Conservation (phyloP, 2,888 invertebrate genomes). For the Acanthosoma haemorrhoidale region DNA sequence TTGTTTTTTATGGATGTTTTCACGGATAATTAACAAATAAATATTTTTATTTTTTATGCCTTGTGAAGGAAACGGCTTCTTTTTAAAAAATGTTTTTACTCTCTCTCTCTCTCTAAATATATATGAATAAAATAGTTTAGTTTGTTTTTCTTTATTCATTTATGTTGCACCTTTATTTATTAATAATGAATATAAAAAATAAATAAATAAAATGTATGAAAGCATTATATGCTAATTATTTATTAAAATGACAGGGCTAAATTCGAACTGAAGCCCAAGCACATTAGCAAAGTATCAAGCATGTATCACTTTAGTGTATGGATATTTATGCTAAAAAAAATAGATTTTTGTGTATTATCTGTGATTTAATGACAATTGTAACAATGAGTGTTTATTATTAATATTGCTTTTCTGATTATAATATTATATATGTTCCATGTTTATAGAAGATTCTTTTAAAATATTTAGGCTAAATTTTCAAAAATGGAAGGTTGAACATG, state of each 20-base stretch:
- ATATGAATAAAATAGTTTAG: background rate
- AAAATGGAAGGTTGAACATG: no score
- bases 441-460: no score
- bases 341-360: background rate
- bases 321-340: background rate
- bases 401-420: no score
- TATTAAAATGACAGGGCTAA: background rate
- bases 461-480: no score
- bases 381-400: no score
- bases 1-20: constrained; percentile 19
- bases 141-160: no score
- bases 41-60: background rate
- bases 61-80: background rate
- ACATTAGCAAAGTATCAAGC: constrained; percentile 6
- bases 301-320: constrained; percentile 11
- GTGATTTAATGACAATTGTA: background rate
- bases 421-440: no score
- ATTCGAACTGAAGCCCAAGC: constrained; percentile 17
- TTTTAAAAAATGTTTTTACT: no score
- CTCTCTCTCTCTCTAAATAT: background rate
- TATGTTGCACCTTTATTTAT: background rate
- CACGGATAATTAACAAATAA: background rate
- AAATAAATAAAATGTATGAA: background rate
- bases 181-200: background rate
- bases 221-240: background rate